These are phyloP conservation scores for Lophochroa leadbeateri DNA, from an alignment of 2,113 vertebrate species.

Conservation along the genomic window DNA sequence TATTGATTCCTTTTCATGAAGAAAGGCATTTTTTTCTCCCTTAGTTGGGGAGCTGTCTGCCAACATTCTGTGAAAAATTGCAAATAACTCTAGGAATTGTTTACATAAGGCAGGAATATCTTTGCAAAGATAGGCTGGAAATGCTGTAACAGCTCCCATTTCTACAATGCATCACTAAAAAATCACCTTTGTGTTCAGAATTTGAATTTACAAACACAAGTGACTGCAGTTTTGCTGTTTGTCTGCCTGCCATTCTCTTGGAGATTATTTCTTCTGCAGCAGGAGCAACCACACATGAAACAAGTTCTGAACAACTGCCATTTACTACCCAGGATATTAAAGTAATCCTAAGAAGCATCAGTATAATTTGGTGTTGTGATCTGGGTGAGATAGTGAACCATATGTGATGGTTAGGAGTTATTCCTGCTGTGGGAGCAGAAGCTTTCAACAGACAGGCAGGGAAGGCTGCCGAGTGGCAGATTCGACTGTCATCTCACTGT, in stretches of 20 bases:
- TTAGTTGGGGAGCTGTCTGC: background rate
- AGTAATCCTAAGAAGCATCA: background rate
- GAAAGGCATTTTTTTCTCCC: background rate
- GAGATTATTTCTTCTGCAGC: background rate
- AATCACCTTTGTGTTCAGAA: background rate
- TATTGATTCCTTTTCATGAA: constrained; percentile 7
- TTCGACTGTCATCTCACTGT: background rate
- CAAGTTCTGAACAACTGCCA: background rate
- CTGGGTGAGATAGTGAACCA: background rate
- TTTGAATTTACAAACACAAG: background rate
- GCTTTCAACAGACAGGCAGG: background rate
- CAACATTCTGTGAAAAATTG: constrained; percentile 3
- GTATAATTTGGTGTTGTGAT: background rate
- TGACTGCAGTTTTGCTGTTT: background rate
- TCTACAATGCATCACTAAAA: background rate
- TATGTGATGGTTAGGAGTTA: background rate
- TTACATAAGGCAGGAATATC: background rate
- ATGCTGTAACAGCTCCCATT: background rate
- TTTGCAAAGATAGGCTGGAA: background rate
- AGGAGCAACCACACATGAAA: background rate
- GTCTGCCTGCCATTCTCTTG: background rate
- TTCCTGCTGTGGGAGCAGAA: background rate
- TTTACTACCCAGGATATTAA: background rate
- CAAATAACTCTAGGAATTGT: background rate
- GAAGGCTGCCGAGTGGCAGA: background rate